These are phyloP conservation scores for Cyphomyrmex costatus DNA, from an alignment of 1,140 invertebrate species.

Conservation along the genomic window DNA sequence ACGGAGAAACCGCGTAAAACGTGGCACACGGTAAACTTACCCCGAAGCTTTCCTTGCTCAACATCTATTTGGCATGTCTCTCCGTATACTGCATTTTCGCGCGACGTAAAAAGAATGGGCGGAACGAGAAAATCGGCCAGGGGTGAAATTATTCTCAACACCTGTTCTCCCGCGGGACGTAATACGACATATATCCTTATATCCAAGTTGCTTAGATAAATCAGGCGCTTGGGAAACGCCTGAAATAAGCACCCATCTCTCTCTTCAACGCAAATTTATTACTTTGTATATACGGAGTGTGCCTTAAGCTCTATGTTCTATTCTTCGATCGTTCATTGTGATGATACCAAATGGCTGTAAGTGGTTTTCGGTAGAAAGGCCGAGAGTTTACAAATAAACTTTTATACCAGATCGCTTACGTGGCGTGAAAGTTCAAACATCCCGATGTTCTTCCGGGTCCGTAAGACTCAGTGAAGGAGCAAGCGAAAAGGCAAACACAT, in stretches of 20 bases:
- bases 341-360: not conserved
- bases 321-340: not conserved
- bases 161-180: slow-evolving; percentile 34
- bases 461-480: not conserved
- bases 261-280: slow-evolving; percentile 2
- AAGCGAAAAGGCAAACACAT: not conserved
- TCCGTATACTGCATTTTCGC: slow-evolving; percentile 14
- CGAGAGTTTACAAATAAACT: slow-evolving; percentile 57
- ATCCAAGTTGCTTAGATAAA: slow-evolving; percentile 39
- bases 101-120: slow-evolving; percentile 31
- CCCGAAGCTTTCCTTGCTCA: slow-evolving; percentile 24
- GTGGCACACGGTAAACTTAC: not conserved
- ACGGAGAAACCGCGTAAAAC: not conserved
- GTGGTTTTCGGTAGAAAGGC: not conserved
- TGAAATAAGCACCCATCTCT: slow-evolving; percentile 10
- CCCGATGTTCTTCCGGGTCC: not conserved
- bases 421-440: slow-evolving; percentile 8
- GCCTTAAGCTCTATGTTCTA: not conserved
- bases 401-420: slow-evolving; percentile 49
- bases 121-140: slow-evolving; percentile 47
- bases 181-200: slow-evolving; percentile 46
- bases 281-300: not conserved
- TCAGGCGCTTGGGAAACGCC: slow-evolving; percentile 11
- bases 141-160: slow-evolving; percentile 70
- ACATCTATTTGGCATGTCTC: not conserved